Conservation (phyloP, 2,797 vertebrate genomes). For the Scarus forsteni region DNA sequence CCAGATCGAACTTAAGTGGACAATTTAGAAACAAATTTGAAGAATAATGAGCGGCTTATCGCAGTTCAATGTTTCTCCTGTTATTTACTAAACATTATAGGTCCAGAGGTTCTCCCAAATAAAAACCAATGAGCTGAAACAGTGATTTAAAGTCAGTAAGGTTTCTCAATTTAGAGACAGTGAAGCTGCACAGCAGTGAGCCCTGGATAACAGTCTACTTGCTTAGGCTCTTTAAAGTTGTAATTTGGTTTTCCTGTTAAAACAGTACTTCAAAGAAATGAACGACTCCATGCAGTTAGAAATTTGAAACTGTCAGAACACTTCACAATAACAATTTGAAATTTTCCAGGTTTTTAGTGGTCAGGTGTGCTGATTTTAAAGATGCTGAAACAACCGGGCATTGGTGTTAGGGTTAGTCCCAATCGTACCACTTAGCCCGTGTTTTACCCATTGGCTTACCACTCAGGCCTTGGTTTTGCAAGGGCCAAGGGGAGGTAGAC, state of each 20-base stretch:
- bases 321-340: background rate
- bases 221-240: background rate
- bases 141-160: conserved; percentile 43
- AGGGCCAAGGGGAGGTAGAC: too few species aligned
- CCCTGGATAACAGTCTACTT: conserved; percentile 16
- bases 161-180: conserved; percentile 18
- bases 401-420: too few species aligned
- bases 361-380: too few species aligned
- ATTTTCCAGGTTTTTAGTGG: background rate
- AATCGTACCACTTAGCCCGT: too few species aligned
- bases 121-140: conserved; percentile 55
- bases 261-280: conserved; percentile 5
- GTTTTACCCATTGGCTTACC: too few species aligned
- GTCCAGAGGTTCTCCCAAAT: conserved; percentile 39
- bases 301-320: background rate
- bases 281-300: background rate
- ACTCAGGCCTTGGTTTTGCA: too few species aligned
- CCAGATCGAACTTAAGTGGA: conserved; percentile 43
- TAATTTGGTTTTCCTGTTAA: background rate
- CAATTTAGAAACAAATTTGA: conserved; percentile 49
- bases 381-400: too few species aligned
- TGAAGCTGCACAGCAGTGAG: conserved; percentile 4
- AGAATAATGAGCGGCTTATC: conserved; percentile 45
- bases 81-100: conserved; percentile 48
- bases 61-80: conserved; percentile 41